phyloP scores from a whole-genome alignment of 2,888 invertebrate species.

The Amphipoea oculea region DNA sequence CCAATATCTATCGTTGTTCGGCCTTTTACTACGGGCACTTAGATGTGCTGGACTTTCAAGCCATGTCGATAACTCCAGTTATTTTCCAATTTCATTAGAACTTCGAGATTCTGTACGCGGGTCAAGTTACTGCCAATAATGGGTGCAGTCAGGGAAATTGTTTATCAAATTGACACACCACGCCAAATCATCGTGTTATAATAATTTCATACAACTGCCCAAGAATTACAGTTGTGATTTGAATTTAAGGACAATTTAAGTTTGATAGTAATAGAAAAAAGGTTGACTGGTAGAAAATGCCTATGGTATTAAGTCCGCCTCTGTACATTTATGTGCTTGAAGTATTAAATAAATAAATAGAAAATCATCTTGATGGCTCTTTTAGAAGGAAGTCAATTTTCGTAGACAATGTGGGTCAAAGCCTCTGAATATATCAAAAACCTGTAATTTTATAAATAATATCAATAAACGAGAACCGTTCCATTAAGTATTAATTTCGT shows the following conservation, averaged over 20 bases:
- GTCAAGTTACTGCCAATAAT: neutral
- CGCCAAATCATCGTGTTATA: neutral
- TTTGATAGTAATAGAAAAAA: no score
- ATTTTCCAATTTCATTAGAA: neutral
- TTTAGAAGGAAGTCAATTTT: neutral
- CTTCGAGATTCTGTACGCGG: neutral
- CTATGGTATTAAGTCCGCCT: no score
- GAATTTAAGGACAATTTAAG: neutral
- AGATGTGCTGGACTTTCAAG: neutral
- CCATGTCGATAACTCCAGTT: neutral
- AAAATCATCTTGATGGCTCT: neutral
- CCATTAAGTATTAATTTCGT: conserved; percentile 32
- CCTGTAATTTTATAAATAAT: neutral
- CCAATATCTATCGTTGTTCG: no score
- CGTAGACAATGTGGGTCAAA: neutral
- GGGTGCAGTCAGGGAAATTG: neutral
- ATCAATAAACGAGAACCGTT: conserved; percentile 19
- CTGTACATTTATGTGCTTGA: no score
- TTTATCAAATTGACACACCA: no score
- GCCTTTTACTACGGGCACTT: neutral
- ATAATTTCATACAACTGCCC: neutral
- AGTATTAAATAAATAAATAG: no score
- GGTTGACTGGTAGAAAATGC: no score
- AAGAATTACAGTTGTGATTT: neutral
- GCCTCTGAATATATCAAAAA: neutral